phyloP scores from a whole-genome alignment of 2,113 vertebrate species.

The Ammospiza caudacuta region DNA sequence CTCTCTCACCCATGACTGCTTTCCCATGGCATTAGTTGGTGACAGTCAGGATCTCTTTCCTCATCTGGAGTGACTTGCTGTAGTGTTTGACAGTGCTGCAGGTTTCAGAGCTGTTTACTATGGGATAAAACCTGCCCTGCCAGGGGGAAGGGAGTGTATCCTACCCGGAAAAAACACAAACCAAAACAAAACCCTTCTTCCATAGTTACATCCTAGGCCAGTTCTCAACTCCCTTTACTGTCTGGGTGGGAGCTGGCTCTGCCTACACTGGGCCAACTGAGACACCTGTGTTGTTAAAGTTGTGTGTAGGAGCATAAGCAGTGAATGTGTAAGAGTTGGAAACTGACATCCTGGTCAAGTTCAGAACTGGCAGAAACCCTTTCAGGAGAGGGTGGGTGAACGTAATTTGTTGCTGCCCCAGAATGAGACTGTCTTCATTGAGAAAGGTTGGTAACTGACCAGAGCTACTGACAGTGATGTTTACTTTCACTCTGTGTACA shows the following conservation, averaged over 20 bases:
- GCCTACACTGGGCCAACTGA: not conserved
- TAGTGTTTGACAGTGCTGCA: not conserved
- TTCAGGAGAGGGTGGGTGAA: not conserved
- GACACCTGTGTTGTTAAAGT: not conserved
- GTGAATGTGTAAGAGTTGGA: not conserved
- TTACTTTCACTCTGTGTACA: not conserved
- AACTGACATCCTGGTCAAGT: not conserved
- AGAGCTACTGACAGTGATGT: not conserved
- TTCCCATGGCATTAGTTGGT: not conserved
- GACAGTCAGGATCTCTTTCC: not conserved
- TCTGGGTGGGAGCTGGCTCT: not conserved
- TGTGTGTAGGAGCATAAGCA: not conserved
- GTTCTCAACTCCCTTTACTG: not conserved
- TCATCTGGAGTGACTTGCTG: not conserved
- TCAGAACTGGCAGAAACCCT: not conserved
- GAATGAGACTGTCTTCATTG: not conserved
- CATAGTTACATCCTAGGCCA: not conserved
- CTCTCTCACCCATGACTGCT: not conserved
- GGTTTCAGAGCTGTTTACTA: not conserved
- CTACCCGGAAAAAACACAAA: not conserved
- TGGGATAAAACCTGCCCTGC: slow-evolving; percentile 21
- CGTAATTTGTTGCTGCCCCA: not conserved
- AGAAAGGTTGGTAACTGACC: not conserved
- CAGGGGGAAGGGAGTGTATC: slow-evolving; percentile 24
- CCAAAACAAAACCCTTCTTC: not conserved